Conservation (phyloP, 2,797 vertebrate species). For the Luscinia luscinia region DNA sequence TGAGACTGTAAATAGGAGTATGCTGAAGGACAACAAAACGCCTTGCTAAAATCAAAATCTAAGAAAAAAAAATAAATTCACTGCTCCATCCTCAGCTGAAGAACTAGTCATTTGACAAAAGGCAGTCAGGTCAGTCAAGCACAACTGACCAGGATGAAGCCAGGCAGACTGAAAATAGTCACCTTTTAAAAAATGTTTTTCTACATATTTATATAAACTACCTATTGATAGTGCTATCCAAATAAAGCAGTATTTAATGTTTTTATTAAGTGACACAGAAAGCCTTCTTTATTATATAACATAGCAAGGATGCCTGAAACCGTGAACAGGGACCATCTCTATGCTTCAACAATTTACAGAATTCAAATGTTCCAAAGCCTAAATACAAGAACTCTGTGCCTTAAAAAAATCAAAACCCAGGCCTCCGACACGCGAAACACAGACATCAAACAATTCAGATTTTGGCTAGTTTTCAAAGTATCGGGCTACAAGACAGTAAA, state of each 20-base stretch:
- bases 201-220: neutral
- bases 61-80: neutral
- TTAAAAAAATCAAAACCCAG: neutral
- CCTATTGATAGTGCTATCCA: neutral
- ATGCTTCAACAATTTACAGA: neutral
- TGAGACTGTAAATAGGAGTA: neutral
- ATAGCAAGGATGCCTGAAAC: neutral
- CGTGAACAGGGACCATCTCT: neutral
- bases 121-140: neutral
- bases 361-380: neutral
- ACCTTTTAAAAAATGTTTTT: neutral
- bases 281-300: neutral
- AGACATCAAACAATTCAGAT: neutral
- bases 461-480: neutral
- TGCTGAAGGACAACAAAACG: neutral
- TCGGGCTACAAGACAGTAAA: neutral
- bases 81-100: neutral
- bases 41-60: neutral
- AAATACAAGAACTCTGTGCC: neutral
- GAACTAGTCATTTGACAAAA: neutral
- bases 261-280: neutral
- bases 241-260: neutral
- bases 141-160: neutral
- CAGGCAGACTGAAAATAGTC: neutral
- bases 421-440: neutral